Evolutionary conservation across 1,140 invertebrate species (phyloP), one percentile per base, ranked within the genome.

Genomic region (Pseudomyrmex gracilis): DNA sequence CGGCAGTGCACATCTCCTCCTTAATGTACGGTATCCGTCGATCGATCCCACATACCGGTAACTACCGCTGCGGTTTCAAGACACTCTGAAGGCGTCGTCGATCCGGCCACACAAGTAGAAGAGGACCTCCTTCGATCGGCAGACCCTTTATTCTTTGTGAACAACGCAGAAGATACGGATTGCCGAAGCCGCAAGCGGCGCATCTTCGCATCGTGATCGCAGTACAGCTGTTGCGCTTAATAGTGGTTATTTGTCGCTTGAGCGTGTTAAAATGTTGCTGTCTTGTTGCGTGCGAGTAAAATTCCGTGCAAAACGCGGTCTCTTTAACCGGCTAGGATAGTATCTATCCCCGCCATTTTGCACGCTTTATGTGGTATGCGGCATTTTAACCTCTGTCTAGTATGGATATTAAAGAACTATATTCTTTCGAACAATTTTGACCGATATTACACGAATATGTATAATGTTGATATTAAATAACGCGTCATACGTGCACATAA

Each of bases 251-350:
- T 82, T 82, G 78, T 74, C 68, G 78, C 78, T 82, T 60, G 76
- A 71, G 76, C 66, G 76, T 80, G 76, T 80, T 80, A 80, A 80
- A 80, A 80, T 80, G 76, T 78, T 80, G 53, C 76, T 80, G 76
- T 68, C 76, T 80, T 71, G 66, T 71, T 80, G 76, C 66, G 15
- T 47, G 76, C 76, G 55, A 55, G 55, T 66, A 58, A 80, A 80
- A 80, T 80, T 80, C 76, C 22, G 24, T 64, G 34, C 13, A 64
- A 8, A 34, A 70, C 43, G 20, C 43, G 53, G 43, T 78, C 43
- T 47, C 76, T 70, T 70, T 70, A 80, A 58, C 66, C 53, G 66
- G 43, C 45, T n/a, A n/a, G n/a, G 76, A 10, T 71, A 71, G 47
- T 45, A 34, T 34, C 73, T 66, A 8, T 47, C 45, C 53, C 10